Base-by-base conservation (phyloP, 2,113 vertebrate species). In the Boulengeromyrus knoepffleri region DNA sequence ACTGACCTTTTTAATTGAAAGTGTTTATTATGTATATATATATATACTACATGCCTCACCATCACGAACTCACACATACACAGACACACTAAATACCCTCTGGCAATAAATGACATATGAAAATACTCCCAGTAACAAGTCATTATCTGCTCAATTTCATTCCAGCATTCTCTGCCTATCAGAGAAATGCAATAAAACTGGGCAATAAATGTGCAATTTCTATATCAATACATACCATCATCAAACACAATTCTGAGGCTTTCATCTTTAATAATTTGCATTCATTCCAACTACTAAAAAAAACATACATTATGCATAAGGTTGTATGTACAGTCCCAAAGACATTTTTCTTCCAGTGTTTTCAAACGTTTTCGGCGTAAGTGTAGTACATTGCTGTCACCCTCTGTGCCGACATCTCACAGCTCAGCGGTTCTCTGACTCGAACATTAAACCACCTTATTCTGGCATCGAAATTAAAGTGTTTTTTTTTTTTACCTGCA, bases 401-500 rank as follows among this genome's bases (percentile, higher is more conserved):
- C 15, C 70, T 84, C 36, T 46, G 3, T 24, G 39, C 9, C 39
- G 21, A 47, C 45, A 85, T 85, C 39, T 47, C 42, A 47, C 47
- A 85, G 19, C 80, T 85, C 39, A 21, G 45, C 42, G 24, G 9
- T 45, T 83, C 77, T 83, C 39, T 1, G 15, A 45, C 36, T 45
- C 77, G 13, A 9, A 46, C 45, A 47, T n/a, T n/a, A 42, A 84
- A 84, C 36, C 1, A 24, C 19, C 21, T 84, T 9, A 24, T 45
- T 85, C 83, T 9, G 17, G 21, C 42, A 13, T 46, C 39, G 24
- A 47, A 47, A 24, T 10, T 2, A 47, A 85, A 47, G 19, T 85
- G 17, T 0, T 56, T 56, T 7, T 15, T 19, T 50, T 62, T 24
- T 91, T 94, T 93, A 97, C 97, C 96, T 97, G 97, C 91, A 97